Percentiles rank a stretch among this genome's conserved stretches.
These are phyloP conservation scores for Bombus breviceps DNA, from an alignment of 1,140 invertebrate genomes.

Conservation along the genomic window DNA sequence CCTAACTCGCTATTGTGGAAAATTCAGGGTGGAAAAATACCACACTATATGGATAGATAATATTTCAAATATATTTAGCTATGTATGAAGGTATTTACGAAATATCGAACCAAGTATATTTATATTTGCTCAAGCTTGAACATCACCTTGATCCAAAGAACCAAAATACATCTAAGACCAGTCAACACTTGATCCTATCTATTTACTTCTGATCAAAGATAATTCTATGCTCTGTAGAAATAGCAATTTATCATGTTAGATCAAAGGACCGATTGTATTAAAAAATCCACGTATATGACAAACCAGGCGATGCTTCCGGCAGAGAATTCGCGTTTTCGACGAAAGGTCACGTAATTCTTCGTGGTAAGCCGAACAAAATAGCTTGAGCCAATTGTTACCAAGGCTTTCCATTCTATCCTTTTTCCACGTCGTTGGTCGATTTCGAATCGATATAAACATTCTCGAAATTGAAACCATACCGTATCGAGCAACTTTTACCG, in stretches of 20 bases:
- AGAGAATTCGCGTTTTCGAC: not conserved
- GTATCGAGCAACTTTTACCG: not conserved
- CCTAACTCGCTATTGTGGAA: too few relatives aligned
- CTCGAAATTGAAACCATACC: slow-evolving; percentile 13
- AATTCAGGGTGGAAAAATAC: not conserved
- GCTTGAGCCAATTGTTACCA: slow-evolving; percentile 9
- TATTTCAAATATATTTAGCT: not conserved
- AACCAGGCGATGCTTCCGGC: not conserved
- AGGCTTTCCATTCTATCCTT: not conserved
- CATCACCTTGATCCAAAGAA: not conserved
- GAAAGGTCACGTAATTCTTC: slow-evolving; percentile 15
- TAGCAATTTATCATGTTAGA: not conserved
- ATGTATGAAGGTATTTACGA: not conserved
- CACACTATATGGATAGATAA: too few relatives aligned
- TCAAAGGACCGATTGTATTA: not conserved
- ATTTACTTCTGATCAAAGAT: not conserved
- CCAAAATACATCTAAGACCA: not conserved
- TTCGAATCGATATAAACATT: slow-evolving; percentile 10
- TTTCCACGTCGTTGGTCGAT: not conserved
- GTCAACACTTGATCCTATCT: not conserved
- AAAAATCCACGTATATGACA: not conserved
- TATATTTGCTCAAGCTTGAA: too few relatives aligned
- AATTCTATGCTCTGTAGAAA: not conserved
- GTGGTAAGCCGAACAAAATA: slow-evolving; percentile 3
- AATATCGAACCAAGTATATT: too few relatives aligned